Conservation (phyloP, 2,888 invertebrate species). For the Lasioglossum zephyrum region DNA sequence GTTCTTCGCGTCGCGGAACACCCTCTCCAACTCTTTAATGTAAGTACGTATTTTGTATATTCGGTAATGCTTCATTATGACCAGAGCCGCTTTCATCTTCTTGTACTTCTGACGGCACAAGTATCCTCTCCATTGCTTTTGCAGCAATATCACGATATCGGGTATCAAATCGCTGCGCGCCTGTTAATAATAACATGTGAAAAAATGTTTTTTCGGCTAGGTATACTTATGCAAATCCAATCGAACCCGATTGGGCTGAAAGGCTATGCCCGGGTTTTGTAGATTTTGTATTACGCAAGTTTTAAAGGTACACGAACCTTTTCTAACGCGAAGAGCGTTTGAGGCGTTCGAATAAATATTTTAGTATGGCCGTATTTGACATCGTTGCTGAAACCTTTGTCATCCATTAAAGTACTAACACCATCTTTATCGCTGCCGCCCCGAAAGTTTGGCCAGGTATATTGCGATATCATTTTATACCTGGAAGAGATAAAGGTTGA, state of each 20-base stretch:
- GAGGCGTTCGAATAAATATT: conserved; percentile 96
- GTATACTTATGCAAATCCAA: no score
- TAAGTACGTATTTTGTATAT: conserved; percentile 91
- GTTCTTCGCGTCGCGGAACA: conserved; percentile 88
- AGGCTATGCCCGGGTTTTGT: no score
- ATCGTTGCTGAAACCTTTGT: conserved; percentile 91
- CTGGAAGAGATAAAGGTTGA: conserved; percentile 83
- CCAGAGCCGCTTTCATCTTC: conserved; percentile 93
- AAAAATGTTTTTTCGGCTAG: background rate
- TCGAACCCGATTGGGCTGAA: no score
- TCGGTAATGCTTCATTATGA: conserved; percentile 93
- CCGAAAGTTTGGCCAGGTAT: conserved; percentile 98
- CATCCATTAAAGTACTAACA: conserved; percentile 92
- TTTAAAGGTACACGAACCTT: conserved; percentile 82
- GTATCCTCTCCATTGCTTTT: conserved; percentile 97
- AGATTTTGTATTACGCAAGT: no score
- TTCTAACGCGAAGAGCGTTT: conserved; percentile 95
- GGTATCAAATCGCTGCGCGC: conserved; percentile 95
- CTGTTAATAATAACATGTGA: conserved; percentile 74
- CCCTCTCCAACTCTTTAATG: conserved; percentile 87
- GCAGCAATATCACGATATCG: conserved; percentile 95
- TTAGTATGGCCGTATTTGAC: conserved; percentile 98
- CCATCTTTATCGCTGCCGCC: conserved; percentile 92
- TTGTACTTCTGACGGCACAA: conserved; percentile 91
- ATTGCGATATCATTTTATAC: conserved; percentile 98